Evolutionary conservation across 2,888 invertebrate genomes (phyloP).

Genomic region (Drosophila seclusa): DNA sequence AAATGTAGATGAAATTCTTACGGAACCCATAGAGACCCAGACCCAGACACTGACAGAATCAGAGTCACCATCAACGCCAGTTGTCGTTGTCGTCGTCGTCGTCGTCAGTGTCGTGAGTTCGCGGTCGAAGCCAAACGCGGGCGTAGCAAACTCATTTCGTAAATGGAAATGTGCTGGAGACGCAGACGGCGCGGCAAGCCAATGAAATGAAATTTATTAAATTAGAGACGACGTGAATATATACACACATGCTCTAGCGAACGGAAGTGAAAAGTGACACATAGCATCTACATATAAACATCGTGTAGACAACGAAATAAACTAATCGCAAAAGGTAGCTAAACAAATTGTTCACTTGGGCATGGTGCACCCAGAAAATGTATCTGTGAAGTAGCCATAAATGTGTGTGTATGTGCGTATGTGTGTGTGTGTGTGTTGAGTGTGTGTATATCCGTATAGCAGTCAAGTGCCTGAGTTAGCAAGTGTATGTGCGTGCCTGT

Average conservation of each 20-base stretch:
- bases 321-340: conserved; percentile 67
- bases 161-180: conserved; percentile 67
- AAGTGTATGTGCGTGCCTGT: conserved; percentile 22
- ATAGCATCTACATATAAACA: conserved; percentile 10
- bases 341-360: conserved; percentile 36
- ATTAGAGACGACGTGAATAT: conserved; percentile 69
- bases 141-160: conserved; percentile 64
- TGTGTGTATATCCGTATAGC: conserved; percentile 29
- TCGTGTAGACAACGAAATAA: conserved; percentile 48
- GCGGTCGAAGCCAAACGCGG: conserved; percentile 49
- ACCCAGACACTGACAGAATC: conserved; percentile 59
- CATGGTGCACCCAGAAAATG: conserved; percentile 61
- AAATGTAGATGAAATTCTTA: conserved; percentile 60
- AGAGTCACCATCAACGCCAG: conserved; percentile 54
- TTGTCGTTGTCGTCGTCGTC: conserved; percentile 39
- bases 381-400: conserved; percentile 62
- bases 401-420: conserved; percentile 32
- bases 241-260: conserved; percentile 33
- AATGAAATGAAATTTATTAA: conserved; percentile 76
- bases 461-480: conserved; percentile 38
- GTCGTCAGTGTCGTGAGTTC: conserved; percentile 46
- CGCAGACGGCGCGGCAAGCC: conserved; percentile 48
- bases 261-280: conserved; percentile 70
- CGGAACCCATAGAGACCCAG: conserved; percentile 59
- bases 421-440: conserved; percentile 23